A percentile compares a stretch with the other conserved stretches of the same genome.
Evolutionary conservation across 2,113 vertebrate genomes (phyloP).

Genomic region (Acanthisitta chloris): DNA sequence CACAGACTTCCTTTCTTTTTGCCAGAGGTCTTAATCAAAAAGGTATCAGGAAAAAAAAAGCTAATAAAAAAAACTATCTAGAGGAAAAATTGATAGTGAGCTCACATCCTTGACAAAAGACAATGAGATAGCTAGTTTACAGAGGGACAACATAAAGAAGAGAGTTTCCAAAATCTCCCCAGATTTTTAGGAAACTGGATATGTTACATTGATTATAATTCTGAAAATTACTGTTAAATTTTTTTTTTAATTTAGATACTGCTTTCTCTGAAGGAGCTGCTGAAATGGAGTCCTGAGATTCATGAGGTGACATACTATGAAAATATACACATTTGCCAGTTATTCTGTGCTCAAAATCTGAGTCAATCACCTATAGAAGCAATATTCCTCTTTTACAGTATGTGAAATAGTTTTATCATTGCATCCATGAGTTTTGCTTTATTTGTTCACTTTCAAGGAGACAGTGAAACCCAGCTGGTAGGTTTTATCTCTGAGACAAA

Average conservation of each 20-base stretch:
- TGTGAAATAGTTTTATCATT: background rate
- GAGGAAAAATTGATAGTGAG: background rate
- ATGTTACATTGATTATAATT: background rate
- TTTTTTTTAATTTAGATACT: background rate
- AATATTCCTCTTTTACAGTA: background rate
- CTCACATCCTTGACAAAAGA: background rate
- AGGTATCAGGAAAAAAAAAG: background rate
- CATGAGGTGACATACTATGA: background rate
- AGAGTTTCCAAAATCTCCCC: background rate
- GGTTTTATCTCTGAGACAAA: background rate
- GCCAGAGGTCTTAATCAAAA: background rate
- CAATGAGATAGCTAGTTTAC: background rate
- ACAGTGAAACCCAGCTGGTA: background rate
- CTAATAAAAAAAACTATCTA: background rate
- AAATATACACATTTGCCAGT: background rate
- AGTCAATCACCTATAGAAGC: background rate
- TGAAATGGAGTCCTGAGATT: background rate
- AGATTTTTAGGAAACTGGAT: background rate
- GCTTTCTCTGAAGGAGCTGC: background rate
- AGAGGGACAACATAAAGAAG: background rate
- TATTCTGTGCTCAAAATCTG: background rate
- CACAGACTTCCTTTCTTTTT: background rate
- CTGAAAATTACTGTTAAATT: background rate
- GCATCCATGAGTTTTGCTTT: background rate
- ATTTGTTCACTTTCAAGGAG: background rate